Base-by-base conservation (phyloP, 1,140 invertebrate species). In the Zaprionus africanus region DNA sequence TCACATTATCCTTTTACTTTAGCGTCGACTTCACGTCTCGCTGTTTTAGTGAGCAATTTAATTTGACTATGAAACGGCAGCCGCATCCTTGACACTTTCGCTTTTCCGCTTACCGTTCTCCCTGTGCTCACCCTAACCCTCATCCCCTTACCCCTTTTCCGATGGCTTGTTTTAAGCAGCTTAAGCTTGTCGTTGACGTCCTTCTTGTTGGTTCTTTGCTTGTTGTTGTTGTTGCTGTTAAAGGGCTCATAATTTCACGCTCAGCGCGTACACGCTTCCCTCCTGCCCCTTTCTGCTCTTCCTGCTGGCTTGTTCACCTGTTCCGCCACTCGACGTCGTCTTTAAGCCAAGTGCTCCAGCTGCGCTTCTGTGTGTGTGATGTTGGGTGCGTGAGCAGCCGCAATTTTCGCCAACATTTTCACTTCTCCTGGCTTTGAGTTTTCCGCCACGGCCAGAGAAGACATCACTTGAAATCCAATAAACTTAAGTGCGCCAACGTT, bases 21-120 rank as follows among this genome's bases (percentile, higher is more conserved):
- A 79, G 72, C 62, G 62, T 64, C 58, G 62, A 63, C 41, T 71
- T 63, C 49, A 53, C 62, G 56, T 56, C 46, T 17, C 24, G 65
- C 59, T 76, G 68, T 71, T 80, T 67, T 78, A 64, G 67, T 67
- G 53, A 68, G 79, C 85, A 88, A 88, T 88, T 88, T 88, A 88
- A 88, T 88, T 88, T 88, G 85, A 79, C 85, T 88, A 79, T 77
- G 81, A 90, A 85, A 79, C 85, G 71, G 58, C 79, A 78, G 84
- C 78, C 85, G 81, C 85, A 88, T 88, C 85, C 84, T 88, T 88
- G 85, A 88, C 85, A 88, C 85, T 88, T 88, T 88, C 82, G 78
- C 85, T 88, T 88, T 83, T 56, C 49, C 31, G 46, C 22, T 51
- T 26, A 15, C 69, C 43, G 15, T 15, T 22, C 13, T 56, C 13